phyloP scores from a whole-genome alignment of 2,797 vertebrate species.

The Labeo calbasu region DNA sequence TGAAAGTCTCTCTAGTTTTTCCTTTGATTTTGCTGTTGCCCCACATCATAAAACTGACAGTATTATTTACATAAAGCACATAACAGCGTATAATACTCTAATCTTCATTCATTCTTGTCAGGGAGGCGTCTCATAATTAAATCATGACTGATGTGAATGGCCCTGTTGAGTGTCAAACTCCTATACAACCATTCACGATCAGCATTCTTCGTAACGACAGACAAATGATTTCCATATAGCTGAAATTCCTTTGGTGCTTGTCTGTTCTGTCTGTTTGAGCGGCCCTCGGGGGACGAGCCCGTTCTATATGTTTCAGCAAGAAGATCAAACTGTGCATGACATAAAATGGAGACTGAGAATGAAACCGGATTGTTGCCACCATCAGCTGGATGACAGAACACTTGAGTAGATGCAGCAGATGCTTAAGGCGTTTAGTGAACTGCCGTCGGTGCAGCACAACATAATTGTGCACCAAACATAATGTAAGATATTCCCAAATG shows the following conservation, averaged over 20 bases:
- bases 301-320: background rate
- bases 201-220: constrained; percentile 26
- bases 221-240: constrained; percentile 31
- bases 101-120: constrained; percentile 14
- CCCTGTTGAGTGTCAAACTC: constrained; percentile 33
- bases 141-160: constrained; percentile 41
- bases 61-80: background rate
- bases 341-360: constrained; percentile 17
- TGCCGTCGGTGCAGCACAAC: constrained; percentile 44
- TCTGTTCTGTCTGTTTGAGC: constrained; percentile 26
- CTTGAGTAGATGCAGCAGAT: constrained; percentile 46
- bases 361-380: constrained; percentile 23
- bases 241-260: constrained; percentile 20
- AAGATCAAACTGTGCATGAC: constrained; percentile 14
- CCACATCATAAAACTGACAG: background rate
- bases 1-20: background rate
- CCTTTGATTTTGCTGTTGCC: background rate
- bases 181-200: constrained; percentile 7
- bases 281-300: constrained; percentile 1
- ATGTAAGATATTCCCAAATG: constrained; percentile 26
- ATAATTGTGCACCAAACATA: constrained; percentile 38
- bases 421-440: constrained; percentile 41
- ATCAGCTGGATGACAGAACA: constrained; percentile 26
- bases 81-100: background rate
- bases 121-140: constrained; percentile 33